Evolutionary conservation across 2,888 invertebrate genomes (phyloP).

Genomic region (Nomada ruficornis): DNA sequence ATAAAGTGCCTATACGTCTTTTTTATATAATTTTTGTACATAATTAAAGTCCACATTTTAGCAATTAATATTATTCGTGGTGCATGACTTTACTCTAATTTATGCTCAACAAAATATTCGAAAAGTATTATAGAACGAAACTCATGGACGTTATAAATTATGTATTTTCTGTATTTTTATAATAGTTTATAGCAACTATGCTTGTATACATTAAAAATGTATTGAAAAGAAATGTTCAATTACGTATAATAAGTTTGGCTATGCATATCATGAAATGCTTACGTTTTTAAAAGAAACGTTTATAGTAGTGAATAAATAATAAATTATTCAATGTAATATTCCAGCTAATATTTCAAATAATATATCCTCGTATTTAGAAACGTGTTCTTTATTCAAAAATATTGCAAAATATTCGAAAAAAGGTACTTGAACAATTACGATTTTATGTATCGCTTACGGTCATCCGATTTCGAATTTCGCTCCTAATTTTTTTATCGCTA

Average conservation of each 20-base stretch:
- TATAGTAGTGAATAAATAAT: slow-evolving; percentile 22
- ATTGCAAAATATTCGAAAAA: not conserved
- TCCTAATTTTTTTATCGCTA: too few relatives aligned
- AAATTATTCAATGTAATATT: slow-evolving; percentile 15
- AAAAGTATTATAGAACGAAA: slow-evolving; percentile 43
- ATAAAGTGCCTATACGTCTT: slow-evolving; percentile 62
- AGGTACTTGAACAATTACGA: too few relatives aligned
- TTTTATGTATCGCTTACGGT: too few relatives aligned
- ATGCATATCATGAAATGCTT: slow-evolving; percentile 23
- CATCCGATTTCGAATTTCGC: too few relatives aligned
- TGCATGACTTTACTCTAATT: slow-evolving; percentile 49
- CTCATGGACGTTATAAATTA: slow-evolving; percentile 19
- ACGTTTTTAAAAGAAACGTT: slow-evolving; percentile 15
- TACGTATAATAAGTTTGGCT: slow-evolving; percentile 15
- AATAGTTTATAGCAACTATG: slow-evolving; percentile 40
- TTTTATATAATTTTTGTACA: slow-evolving; percentile 56
- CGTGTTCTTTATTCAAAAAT: not conserved
- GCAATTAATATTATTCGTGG: slow-evolving; percentile 32
- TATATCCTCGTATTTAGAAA: not conserved
- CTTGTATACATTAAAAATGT: slow-evolving; percentile 35
- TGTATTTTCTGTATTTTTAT: slow-evolving; percentile 49
- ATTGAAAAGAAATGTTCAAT: slow-evolving; percentile 22
- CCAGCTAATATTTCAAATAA: not conserved
- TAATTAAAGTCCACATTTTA: slow-evolving; percentile 19
- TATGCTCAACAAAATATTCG: slow-evolving; percentile 48